Evolutionary conservation across 2,113 vertebrate genomes (phyloP), one percentile per base, ranked within the genome.

Genomic region (Oceanites oceanicus): DNA sequence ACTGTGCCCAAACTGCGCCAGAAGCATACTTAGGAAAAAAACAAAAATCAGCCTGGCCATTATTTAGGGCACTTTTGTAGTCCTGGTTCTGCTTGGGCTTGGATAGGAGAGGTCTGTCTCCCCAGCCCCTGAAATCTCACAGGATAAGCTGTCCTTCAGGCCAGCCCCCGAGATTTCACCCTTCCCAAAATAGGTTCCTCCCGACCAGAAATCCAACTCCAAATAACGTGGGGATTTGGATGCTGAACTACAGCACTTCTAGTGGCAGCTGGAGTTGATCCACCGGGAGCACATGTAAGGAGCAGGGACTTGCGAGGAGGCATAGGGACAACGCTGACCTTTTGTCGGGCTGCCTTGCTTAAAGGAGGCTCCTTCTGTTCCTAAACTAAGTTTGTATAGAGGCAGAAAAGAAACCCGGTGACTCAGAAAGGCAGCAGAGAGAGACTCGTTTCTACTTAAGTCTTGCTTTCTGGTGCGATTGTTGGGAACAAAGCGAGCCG

Each of bases 1-100:
- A 6, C 14, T 1, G 1, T 70, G 49, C n/a, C 71, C 30, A 21
- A 7, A 34, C 9, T 1, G 11, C 30, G 15, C 47, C 4, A 1
- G 47, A 16, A 59, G 30, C 4, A 0, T 4, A 11, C 36, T 36
- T 5, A 11, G 18, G 38, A 38, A 17, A n/a, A 47, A 47, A 53
- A 4, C 15, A 14, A 29, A 53, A 52, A 19, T 7, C 74, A 61
- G 38, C 34, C 50, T 13, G 17, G 40, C 15, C 11, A 0, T 55
- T 30, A 26, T n/a, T 40, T 7, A 23, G 45, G 73, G 20, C 10
- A 2, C 38, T 53, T 44, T 17, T 15, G n/a, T 21, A 65, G 45
- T 59, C 36, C 61, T 26, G 27, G 17, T 40, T 65, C 55, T 49
- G 36, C 22, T 14, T 38, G 55, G 27, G 32, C 55, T 85, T 4